Evolutionary conservation across 2,888 invertebrate genomes (phyloP).

Genomic region (Galeruca laticollis): DNA sequence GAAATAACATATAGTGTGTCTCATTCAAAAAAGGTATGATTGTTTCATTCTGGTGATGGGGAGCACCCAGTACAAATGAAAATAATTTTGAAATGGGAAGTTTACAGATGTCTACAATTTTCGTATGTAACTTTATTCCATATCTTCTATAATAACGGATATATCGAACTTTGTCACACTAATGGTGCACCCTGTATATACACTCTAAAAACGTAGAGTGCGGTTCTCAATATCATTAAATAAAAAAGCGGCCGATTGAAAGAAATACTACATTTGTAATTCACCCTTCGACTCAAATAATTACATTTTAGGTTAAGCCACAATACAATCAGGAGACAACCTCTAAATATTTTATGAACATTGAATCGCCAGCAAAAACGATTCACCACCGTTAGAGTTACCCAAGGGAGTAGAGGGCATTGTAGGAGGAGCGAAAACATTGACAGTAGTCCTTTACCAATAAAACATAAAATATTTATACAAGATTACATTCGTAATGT

Average conservation of each 20-base stretch:
- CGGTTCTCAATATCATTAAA: background rate
- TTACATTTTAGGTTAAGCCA: constrained; percentile 10
- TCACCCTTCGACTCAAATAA: constrained; percentile 12
- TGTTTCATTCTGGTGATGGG: no score
- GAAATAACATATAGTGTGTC: no score
- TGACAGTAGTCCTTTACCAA: constrained; percentile 21
- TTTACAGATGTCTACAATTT: no score
- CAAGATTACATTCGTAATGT: constrained; percentile 17
- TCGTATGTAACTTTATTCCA: no score
- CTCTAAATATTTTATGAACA: constrained; percentile 60
- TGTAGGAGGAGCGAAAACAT: constrained; percentile 21
- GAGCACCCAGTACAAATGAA: no score
- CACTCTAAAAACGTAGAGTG: no score
- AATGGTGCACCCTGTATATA: no score
- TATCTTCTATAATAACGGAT: no score
- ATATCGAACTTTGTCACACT: no score
- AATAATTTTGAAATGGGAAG: no score
- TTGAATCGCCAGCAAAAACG: constrained; percentile 58
- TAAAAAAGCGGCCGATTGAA: background rate
- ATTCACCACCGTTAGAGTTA: constrained; percentile 49
- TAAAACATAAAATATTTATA: constrained; percentile 17
- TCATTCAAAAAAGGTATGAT: no score
- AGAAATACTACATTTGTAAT: constrained; percentile 9
- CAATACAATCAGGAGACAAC: constrained; percentile 25
- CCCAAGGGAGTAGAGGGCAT: constrained; percentile 49